Evolutionary conservation across 2,797 vertebrate genomes (phyloP).

Genomic region (Calcarius lapponicus): DNA sequence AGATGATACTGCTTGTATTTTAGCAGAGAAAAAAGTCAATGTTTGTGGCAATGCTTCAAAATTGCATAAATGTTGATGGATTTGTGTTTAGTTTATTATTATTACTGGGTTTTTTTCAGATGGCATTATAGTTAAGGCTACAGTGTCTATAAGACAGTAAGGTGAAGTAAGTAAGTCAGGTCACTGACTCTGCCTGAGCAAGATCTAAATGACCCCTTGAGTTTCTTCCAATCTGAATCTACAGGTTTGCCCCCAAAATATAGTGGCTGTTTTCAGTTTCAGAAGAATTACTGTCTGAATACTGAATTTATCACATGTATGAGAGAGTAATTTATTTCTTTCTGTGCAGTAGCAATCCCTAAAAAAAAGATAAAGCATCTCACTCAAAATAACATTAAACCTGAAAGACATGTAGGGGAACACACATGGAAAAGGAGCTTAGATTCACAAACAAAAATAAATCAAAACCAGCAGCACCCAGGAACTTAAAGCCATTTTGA

Average conservation of each 20-base stretch:
- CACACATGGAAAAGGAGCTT: not conserved
- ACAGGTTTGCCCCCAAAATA: not conserved
- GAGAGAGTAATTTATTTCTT: not conserved
- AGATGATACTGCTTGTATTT: not conserved
- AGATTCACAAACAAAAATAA: not conserved
- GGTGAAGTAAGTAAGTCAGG: not conserved
- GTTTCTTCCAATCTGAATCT: not conserved
- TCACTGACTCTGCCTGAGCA: not conserved
- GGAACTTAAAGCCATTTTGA: not conserved
- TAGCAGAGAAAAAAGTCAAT: not conserved
- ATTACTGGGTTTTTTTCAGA: not conserved
- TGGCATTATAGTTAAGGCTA: not conserved
- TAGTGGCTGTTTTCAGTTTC: not conserved
- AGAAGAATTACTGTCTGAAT: not conserved
- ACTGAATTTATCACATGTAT: not conserved
- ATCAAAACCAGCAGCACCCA: not conserved
- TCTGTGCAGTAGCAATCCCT: not conserved
- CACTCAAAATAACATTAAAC: not conserved
- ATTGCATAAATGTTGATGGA: not conserved
- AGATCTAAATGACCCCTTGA: not conserved
- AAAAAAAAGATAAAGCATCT: not conserved
- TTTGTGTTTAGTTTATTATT: not conserved
- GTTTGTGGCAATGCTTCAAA: not conserved
- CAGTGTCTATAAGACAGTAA: not conserved
- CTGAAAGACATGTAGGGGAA: not conserved